Evolutionary conservation across 2,888 invertebrate genomes (phyloP).

Genomic region (Spisula solida): DNA sequence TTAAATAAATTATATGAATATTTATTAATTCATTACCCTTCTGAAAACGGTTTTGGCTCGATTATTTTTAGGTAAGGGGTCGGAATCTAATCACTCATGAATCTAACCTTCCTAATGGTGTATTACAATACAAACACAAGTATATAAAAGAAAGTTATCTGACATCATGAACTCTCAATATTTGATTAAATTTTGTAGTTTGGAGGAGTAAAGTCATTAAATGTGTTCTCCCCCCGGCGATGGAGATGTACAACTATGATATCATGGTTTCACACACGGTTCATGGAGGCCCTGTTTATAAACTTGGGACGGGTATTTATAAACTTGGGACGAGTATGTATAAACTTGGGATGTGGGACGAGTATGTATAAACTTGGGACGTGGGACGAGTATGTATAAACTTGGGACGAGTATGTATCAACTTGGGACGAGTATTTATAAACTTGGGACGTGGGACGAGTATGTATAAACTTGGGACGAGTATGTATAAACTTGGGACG

Average conservation of each 20-base stretch:
- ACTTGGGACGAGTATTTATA: no score
- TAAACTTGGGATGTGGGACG: no score
- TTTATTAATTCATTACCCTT: slow-evolving; percentile 56
- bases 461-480: no score
- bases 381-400: no score
- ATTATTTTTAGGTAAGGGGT: slow-evolving; percentile 40
- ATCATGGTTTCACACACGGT: slow-evolving; percentile 55
- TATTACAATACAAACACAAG: slow-evolving; percentile 37
- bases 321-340: no score
- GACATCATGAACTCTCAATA: slow-evolving; percentile 50
- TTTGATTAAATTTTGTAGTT: slow-evolving; percentile 60
- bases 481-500: no score
- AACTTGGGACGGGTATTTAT: no score
- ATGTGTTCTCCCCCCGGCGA: slow-evolving; percentile 43
- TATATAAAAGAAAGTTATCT: slow-evolving; percentile 37
- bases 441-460: no score
- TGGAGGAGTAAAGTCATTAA: slow-evolving; percentile 59
- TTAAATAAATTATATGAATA: slow-evolving; percentile 47
- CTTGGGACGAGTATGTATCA: no score
- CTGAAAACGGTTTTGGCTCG: slow-evolving; percentile 26
- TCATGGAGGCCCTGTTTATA: slow-evolving; percentile 26
- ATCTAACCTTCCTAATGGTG: slow-evolving; percentile 59
- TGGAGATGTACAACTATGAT: slow-evolving; percentile 54
- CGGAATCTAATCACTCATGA: slow-evolving; percentile 45
- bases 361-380: no score